Evolutionary conservation across 1,140 invertebrate genomes (phyloP).

Genomic region (Sminthurinus signatus): DNA sequence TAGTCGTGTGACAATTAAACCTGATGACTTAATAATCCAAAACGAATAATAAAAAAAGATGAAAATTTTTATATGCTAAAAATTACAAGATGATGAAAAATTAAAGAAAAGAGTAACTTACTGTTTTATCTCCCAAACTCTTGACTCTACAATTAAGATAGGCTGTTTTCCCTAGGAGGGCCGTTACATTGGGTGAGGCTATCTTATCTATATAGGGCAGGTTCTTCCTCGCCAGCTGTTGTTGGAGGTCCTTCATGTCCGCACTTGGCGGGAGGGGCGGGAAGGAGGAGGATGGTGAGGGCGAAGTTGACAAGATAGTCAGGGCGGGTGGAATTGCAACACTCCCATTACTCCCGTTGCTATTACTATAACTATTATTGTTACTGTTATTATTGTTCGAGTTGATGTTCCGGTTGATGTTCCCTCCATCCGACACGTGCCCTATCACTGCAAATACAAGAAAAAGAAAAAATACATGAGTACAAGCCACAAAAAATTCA

Average conservation of each 20-base stretch:
- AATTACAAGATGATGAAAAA: not conserved
- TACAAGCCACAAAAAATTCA: too few relatives aligned
- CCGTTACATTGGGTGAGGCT: constrained; percentile 71
- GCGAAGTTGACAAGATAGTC: not conserved
- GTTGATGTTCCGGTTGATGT: constrained; percentile 10
- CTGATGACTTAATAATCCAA: too few relatives aligned
- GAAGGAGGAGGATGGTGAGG: constrained; percentile 1
- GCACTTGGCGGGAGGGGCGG: not conserved
- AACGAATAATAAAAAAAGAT: too few relatives aligned
- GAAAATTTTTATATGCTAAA: too few relatives aligned
- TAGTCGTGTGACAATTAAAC: not conserved
- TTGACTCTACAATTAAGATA: constrained; percentile 77
- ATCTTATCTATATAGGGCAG: constrained; percentile 68
- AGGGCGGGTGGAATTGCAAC: not conserved
- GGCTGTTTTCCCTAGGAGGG: constrained; percentile 72
- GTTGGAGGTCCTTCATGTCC: constrained; percentile 1
- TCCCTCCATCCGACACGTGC: constrained; percentile 31
- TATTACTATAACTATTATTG: not conserved
- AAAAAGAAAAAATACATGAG: not conserved
- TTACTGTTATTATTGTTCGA: not conserved
- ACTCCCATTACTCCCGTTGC: not conserved
- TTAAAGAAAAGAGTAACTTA: constrained; percentile 49
- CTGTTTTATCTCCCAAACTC: constrained; percentile 79
- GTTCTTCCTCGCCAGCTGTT: constrained; percentile 19
- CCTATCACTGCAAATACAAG: constrained; percentile 35